Conservation (phyloP, 37 sponge, comb jelly and placozoan species). For the Ephydatia muelleri region DNA sequence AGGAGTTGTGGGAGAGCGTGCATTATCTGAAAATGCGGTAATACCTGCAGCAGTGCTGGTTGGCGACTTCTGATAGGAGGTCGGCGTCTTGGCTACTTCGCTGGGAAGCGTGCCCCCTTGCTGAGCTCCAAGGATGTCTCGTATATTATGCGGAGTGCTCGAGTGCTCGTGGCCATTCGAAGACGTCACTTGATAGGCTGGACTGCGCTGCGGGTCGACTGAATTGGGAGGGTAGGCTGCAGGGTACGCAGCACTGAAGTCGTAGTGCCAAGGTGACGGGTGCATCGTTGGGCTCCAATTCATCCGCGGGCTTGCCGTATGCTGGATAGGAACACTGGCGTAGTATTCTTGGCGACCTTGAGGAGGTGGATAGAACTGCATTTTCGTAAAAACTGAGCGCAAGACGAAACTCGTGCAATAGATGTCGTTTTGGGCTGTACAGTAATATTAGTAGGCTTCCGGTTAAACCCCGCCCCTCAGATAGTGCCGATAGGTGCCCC, state of each 20-base stretch:
- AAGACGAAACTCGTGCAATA: neutral
- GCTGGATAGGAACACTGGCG: neutral
- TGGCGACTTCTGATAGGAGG: slow-evolving; percentile 70
- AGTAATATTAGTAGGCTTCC: neutral
- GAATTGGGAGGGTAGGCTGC: slow-evolving; percentile 7
- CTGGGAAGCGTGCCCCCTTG: slow-evolving; percentile 37
- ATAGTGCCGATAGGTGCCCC: neutral
- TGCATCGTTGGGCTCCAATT: slow-evolving; percentile 59
- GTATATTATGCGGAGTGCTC: slow-evolving; percentile 66
- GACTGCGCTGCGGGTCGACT: slow-evolving; percentile 18
- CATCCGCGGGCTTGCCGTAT: slow-evolving; percentile 29
- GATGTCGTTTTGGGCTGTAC: neutral
- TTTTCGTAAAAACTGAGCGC: neutral
- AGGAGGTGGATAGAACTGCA: slow-evolving; percentile 53
- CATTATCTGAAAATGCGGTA: slow-evolving; percentile 25
- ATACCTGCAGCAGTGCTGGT: slow-evolving; percentile 49
- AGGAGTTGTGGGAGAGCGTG: slow-evolving; percentile 56
- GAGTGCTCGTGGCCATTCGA: slow-evolving; percentile 7
- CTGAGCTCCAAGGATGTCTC: slow-evolving; percentile 69
- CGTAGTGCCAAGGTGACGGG: slow-evolving; percentile 46
- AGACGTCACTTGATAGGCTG: slow-evolving; percentile 42
- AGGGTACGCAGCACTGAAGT: slow-evolving; percentile 35
- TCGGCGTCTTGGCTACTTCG: slow-evolving; percentile 72
- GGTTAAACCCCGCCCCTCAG: slow-evolving; percentile 1
- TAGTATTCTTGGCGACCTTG: slow-evolving; percentile 21